Conservation (phyloP, 2,888 invertebrate genomes). For the Drosophila fungiperda region DNA sequence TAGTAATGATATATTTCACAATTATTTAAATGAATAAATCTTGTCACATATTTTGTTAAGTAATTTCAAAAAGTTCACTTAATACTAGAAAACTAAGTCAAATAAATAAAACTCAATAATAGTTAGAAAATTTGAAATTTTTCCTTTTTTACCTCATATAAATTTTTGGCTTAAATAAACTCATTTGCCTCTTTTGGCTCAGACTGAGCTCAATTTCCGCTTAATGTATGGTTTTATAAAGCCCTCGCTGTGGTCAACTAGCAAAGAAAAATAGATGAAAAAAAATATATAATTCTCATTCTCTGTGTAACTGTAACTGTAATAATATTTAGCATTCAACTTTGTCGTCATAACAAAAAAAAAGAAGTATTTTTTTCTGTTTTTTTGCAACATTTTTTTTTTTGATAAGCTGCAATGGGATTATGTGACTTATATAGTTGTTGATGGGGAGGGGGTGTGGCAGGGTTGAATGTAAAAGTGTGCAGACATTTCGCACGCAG, state of each 20-base stretch:
- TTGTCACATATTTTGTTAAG: too few species aligned
- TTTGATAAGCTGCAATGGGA: slow-evolving; percentile 62
- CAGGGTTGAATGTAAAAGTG: neutral
- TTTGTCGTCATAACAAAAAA: slow-evolving; percentile 23
- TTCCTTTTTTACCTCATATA: neutral
- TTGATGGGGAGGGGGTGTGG: neutral
- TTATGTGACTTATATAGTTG: slow-evolving; percentile 33
- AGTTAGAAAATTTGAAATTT: neutral
- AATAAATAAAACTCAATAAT: too few species aligned
- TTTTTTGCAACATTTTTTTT: slow-evolving; percentile 35
- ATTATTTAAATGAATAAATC: too few species aligned
- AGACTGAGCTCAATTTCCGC: slow-evolving; percentile 1
- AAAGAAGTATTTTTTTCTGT: slow-evolving; percentile 10
- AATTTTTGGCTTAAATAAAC: neutral
- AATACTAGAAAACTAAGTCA: too few species aligned
- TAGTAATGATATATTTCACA: too few species aligned
- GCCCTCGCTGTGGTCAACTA: slow-evolving; percentile 2
- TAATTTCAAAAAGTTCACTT: too few species aligned
- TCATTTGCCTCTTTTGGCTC: slow-evolving; percentile 3
- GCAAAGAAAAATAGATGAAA: neutral
- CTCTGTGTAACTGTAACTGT: neutral
- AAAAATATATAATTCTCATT: neutral
- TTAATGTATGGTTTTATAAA: neutral
- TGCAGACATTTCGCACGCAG: slow-evolving; percentile 32
- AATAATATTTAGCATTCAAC: slow-evolving; percentile 16